Evolutionary conservation across 2,113 vertebrate species (phyloP), one percentile per base, ranked within the genome.

Genomic region (Nestor notabilis): DNA sequence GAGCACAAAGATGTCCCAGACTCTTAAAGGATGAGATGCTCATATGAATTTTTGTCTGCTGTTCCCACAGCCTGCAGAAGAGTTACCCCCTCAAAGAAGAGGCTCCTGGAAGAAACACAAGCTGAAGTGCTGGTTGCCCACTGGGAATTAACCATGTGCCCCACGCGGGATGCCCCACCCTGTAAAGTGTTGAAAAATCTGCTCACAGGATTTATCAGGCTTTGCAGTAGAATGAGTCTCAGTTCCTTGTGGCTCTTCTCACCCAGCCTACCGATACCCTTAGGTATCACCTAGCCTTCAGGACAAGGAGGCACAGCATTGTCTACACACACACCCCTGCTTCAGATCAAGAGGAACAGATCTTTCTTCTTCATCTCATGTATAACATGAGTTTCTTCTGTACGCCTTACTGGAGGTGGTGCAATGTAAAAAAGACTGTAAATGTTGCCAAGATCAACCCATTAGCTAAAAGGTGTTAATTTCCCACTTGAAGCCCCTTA

Each of bases 81-180:
- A 75, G 31, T 21, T 64, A 25, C 8, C 2, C 5, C 5, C 8
- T 70, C 46, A 39, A 28, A 55, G 25, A 61, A 50, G 27, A 90
- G 24, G 23, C 19, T 75, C 21, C 25, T 63, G 12, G 78, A 70
- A 56, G 29, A 58, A 64, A 43, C 13, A 72, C 13, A 64, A 60
- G 16, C 23, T 1, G 1, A 28, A 35, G 35, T 83, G 14, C 31
- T 53, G 19, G 13, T 11, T 82, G 56, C 4, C 31, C 3, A 2
- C 14, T 17, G 16, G 11, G 5, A 49, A 39, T 9, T 56, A 20
- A 3, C 16, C 53, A 37, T 0, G 0, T 37, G 17, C 24, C 8
- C 13, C 20, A 31, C 24, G 17, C 17, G 43, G 17, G 3, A 3
- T 63, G 46, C 16, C 14, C 19, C 20, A 39, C 35, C n/a, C 46